Percentiles rank a stretch among this genome's conserved stretches.
Conservation (phyloP, 2,888 invertebrate genomes). For the Hermaeophaga mercurialis region DNA sequence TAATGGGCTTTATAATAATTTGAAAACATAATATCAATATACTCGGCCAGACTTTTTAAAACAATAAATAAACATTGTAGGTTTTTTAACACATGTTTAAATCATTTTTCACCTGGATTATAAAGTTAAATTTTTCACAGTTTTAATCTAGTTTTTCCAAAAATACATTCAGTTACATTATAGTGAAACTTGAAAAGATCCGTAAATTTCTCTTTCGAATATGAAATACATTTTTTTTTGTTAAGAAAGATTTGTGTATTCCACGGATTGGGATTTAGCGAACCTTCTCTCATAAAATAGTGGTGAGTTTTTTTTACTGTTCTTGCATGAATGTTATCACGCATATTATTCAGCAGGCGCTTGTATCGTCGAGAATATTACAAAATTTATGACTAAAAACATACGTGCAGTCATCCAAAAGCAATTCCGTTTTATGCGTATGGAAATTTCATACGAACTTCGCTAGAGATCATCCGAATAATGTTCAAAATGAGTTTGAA, state of each 20-base stretch:
- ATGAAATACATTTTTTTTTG: background rate
- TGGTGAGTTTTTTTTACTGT: conserved; percentile 25
- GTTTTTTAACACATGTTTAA: too few relatives aligned
- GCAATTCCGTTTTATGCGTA: conserved; percentile 29
- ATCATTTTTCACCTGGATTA: too few relatives aligned
- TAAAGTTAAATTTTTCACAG: too few relatives aligned
- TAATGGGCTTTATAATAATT: too few relatives aligned
- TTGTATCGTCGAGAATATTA: conserved; percentile 26
- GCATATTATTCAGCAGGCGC: conserved; percentile 28
- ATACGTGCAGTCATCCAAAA: conserved; percentile 27
- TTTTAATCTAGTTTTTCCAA: too few relatives aligned
- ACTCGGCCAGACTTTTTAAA: too few relatives aligned
- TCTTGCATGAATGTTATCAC: conserved; percentile 26
- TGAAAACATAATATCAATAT: too few relatives aligned
- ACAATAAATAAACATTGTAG: too few relatives aligned
- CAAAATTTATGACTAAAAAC: conserved; percentile 27
- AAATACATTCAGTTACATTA: too few relatives aligned
- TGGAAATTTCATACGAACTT: conserved; percentile 27
- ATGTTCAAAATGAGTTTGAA: conserved; percentile 19
- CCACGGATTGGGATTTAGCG: background rate
- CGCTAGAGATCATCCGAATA: conserved; percentile 22
- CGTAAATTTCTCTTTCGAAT: too few relatives aligned
- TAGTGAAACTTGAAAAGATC: too few relatives aligned
- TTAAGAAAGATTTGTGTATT: too few relatives aligned
- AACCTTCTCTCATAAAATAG: conserved; percentile 18